A percentile compares a stretch with the other conserved stretches of the same genome.
phyloP scores from a whole-genome alignment of 2,888 invertebrate species.

The Cryptocheilus praepositus region DNA sequence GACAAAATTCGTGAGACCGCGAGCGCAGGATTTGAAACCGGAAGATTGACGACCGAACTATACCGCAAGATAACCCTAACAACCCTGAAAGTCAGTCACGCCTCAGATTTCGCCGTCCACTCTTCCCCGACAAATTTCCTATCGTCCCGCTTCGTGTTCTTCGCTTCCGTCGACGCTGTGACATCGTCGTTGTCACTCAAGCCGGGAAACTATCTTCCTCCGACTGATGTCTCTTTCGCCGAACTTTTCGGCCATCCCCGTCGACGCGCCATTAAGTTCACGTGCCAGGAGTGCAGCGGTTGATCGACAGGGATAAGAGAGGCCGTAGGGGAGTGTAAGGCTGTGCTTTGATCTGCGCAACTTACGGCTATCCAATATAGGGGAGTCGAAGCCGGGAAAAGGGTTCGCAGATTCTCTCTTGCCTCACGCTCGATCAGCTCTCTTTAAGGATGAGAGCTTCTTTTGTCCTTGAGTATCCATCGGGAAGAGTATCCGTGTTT shows the following conservation, averaged over 20 bases:
- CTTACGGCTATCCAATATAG: constrained; percentile 16
- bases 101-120: no score
- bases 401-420: constrained; percentile 4
- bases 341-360: constrained; percentile 14
- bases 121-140: no score
- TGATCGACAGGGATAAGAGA: constrained; percentile 7
- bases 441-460: constrained; percentile 48
- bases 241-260: no score
- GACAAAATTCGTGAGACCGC: no score
- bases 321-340: constrained; percentile 1
- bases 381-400: background rate
- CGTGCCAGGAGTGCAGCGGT: constrained; percentile 8
- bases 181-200: no score
- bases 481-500: constrained; percentile 4
- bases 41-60: no score
- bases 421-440: constrained; percentile 28
- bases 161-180: background rate
- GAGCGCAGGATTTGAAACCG: no score
- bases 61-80: no score
- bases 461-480: constrained; percentile 31
- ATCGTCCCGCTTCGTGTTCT: background rate
- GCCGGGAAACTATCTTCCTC: no score
- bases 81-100: no score
- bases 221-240: no score
- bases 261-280: constrained; percentile 6